Percentiles rank a stretch among this genome's conserved stretches.
Evolutionary conservation across 2,113 vertebrate genomes (phyloP).

Genomic region (Rousettus leschenaultii): DNA sequence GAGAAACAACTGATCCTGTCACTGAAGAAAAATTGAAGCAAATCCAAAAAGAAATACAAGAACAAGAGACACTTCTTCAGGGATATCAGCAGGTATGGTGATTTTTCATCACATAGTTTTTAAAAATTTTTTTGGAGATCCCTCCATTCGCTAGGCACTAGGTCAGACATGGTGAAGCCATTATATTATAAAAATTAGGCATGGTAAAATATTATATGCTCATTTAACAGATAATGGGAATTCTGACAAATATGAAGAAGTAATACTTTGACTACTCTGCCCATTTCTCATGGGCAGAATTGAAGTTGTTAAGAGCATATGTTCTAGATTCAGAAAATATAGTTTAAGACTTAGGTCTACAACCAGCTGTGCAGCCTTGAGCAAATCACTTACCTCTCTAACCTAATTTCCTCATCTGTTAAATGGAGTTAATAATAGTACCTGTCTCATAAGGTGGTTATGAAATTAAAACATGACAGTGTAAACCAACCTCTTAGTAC

Average conservation of each 20-base stretch:
- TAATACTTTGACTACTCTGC: background rate
- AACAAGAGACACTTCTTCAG: slow-evolving; percentile 93
- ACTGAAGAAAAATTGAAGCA: slow-evolving; percentile 86
- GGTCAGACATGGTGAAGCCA: too few relatives aligned
- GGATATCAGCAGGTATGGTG: slow-evolving; percentile 92
- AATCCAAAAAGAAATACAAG: slow-evolving; percentile 90
- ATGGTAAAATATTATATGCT: background rate
- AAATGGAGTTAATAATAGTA: background rate
- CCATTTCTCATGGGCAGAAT: background rate
- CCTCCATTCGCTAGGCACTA: too few relatives aligned
- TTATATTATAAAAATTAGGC: background rate
- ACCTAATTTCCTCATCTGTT: background rate
- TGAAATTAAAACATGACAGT: background rate
- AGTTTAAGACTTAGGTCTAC: background rate
- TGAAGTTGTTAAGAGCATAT: background rate
- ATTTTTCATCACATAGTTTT: background rate
- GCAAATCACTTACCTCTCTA: background rate
- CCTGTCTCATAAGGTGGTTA: background rate
- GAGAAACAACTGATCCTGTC: slow-evolving; percentile 73
- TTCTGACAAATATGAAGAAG: background rate
- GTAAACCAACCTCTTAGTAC: background rate
- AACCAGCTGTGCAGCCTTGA: background rate
- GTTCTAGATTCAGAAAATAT: background rate
- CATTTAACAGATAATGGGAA: background rate
- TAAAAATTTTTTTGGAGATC: background rate